Percentiles rank a stretch among this genome's conserved stretches.
Conservation (phyloP, 2,797 vertebrate species). For the Oreochromis grahami region DNA sequence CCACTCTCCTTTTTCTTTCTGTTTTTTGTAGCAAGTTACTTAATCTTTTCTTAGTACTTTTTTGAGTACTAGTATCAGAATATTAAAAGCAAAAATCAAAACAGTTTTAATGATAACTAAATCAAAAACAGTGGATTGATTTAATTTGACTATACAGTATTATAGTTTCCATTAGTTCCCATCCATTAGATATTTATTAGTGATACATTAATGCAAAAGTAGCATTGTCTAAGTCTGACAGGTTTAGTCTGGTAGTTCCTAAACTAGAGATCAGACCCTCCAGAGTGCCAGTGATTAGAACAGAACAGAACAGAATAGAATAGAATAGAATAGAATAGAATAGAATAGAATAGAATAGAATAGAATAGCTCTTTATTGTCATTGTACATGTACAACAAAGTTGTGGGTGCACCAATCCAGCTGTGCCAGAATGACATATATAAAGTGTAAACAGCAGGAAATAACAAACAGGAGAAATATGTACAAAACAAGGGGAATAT, state of each 20-base stretch:
- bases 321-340: not conserved
- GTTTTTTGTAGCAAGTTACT: not conserved
- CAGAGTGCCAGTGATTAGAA: accelerated
- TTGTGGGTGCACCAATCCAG: not conserved
- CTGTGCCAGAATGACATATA: not conserved
- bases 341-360: not conserved
- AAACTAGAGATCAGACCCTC: not conserved
- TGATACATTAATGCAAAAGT: not conserved
- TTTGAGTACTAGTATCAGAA: not conserved
- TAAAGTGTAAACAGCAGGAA: not conserved
- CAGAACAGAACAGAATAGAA: not conserved
- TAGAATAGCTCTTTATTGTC: not conserved
- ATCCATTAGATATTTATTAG: not conserved
- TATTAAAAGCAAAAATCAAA: not conserved
- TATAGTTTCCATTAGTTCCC: not conserved
- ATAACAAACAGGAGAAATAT: not conserved
- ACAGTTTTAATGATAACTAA: not conserved
- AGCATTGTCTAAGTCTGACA: not conserved
- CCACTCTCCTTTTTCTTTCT: not conserved
- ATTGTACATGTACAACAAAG: not conserved
- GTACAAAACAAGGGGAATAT: not conserved
- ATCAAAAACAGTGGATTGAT: not conserved
- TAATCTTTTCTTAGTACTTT: not conserved
- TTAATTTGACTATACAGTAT: not conserved
- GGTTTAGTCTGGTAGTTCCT: not conserved